These are phyloP conservation scores for Zosterops borbonicus DNA, from an alignment of 2,113 vertebrate genomes.

Conservation along the genomic window DNA sequence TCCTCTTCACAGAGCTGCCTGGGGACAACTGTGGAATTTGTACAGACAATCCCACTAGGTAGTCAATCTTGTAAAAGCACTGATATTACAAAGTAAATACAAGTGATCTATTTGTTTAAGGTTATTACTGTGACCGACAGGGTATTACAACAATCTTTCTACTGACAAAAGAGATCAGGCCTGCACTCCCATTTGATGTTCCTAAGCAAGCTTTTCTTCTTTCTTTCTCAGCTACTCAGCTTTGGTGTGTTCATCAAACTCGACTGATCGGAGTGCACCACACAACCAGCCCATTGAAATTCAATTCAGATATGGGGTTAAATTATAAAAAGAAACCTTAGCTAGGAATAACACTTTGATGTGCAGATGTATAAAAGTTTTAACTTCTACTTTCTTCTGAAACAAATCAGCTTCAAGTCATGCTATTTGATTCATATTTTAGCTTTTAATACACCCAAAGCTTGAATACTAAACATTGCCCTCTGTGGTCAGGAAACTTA, in stretches of 20 bases:
- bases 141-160: conserved; percentile 75
- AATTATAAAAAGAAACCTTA: conserved; percentile 60
- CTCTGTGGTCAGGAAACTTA: conserved; percentile 28
- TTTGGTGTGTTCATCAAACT: conserved; percentile 53
- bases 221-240: conserved; percentile 41
- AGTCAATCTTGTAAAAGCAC: conserved; percentile 76
- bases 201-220: conserved; percentile 39
- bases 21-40: conserved; percentile 74
- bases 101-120: conserved; percentile 79
- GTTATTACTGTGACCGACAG: conserved; percentile 73
- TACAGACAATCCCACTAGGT: conserved; percentile 72
- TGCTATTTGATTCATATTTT: conserved; percentile 66
- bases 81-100: conserved; percentile 78
- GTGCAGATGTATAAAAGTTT: conserved; percentile 68
- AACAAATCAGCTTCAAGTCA: conserved; percentile 64
- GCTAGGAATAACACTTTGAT: conserved; percentile 65
- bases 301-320: conserved; percentile 52
- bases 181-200: conserved; percentile 63
- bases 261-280: conserved; percentile 14
- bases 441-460: conserved; percentile 52
- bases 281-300: conserved; percentile 59
- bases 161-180: conserved; percentile 64
- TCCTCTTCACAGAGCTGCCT: conserved; percentile 68
- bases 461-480: conserved; percentile 12
- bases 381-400: conserved; percentile 61